Base-by-base conservation (phyloP, 2,797 vertebrate genomes). In the Halcyon leucocephala region DNA sequence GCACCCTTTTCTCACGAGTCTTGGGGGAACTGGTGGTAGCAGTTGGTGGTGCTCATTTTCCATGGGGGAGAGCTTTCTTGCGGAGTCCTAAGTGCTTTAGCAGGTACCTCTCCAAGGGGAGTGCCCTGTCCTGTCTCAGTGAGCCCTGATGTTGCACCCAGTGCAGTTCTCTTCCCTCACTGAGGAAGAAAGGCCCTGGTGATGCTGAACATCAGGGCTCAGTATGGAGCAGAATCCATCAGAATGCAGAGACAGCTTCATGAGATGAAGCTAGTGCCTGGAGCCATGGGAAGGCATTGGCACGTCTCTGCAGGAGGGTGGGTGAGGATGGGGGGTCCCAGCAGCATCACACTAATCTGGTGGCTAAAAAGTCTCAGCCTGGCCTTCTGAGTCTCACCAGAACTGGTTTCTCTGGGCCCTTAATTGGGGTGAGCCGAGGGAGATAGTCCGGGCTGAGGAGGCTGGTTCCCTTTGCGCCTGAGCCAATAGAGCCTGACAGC, bases 41-140 rank as follows among this genome's bases (percentile, higher is more conserved):
- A n/a, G 89, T 9, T 1, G 31, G 4, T 41, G 82, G 74, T 8
- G 37, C 86, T 87, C 57, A 0, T 35, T 44, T 87, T 33, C 86
- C 65, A 17, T 1, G 0, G 0, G 3, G 67, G 48, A 73, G 78
- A 57, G 67, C 52, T 71, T 10, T 74, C 76, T 26, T 28, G 3
- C 4, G 20, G 55, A 69, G 89, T 5, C 12, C 3, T 12, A 3
- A 3, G 35, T 39, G 55, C 69, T 35, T 58, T 33, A 84, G 78
- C 35, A 58, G 89, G 81, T 89, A 28, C 60, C 77, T 69, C 61
- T 60, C 46, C 55, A 52, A 31, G 89, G 72, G 70, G 73, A 90
- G 70, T 9, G 14, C 25, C 52, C 17, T 92, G 89, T 72, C 74
- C 48, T 66, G 62, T 14, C 70, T 48, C 33, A 13, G 33, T 15